phyloP scores from a whole-genome alignment of 2,797 vertebrate genomes.

The Telmatherina bonti region DNA sequence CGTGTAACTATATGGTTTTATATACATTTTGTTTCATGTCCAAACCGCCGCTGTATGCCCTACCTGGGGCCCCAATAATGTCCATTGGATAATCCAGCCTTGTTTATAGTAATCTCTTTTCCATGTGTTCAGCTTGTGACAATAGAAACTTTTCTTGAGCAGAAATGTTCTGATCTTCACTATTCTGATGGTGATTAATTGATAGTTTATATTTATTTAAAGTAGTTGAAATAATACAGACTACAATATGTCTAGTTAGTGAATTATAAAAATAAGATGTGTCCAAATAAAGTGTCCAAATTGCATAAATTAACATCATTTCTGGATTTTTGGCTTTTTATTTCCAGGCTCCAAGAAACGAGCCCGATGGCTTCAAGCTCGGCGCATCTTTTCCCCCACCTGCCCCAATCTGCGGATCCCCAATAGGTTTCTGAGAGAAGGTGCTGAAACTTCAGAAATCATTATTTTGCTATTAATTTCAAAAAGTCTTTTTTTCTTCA shows the following conservation, averaged over 20 bases:
- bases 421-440: constrained; percentile 90
- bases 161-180: too few relatives aligned
- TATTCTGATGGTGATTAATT: background rate
- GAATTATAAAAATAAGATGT: background rate
- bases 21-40: too few relatives aligned
- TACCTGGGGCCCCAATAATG: too few relatives aligned
- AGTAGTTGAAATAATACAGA: background rate
- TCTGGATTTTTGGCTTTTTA: background rate
- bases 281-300: background rate
- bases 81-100: too few relatives aligned
- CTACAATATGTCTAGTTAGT: background rate
- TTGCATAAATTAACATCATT: background rate
- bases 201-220: too few relatives aligned
- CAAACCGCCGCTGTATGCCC: too few relatives aligned
- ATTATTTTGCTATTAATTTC: background rate
- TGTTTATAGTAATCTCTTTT: too few relatives aligned
- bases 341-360: constrained; percentile 87
- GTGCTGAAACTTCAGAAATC: constrained; percentile 42
- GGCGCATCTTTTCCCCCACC: constrained; percentile 86
- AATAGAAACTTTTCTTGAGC: too few relatives aligned
- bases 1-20: too few relatives aligned
- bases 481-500: background rate
- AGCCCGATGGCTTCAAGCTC: constrained; percentile 85
- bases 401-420: constrained; percentile 87
- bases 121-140: too few relatives aligned